A percentile compares a stretch with the other conserved stretches of the same genome.
Evolutionary conservation across 2,113 vertebrate genomes (phyloP).

Genomic region (Rostratula benghalensis): DNA sequence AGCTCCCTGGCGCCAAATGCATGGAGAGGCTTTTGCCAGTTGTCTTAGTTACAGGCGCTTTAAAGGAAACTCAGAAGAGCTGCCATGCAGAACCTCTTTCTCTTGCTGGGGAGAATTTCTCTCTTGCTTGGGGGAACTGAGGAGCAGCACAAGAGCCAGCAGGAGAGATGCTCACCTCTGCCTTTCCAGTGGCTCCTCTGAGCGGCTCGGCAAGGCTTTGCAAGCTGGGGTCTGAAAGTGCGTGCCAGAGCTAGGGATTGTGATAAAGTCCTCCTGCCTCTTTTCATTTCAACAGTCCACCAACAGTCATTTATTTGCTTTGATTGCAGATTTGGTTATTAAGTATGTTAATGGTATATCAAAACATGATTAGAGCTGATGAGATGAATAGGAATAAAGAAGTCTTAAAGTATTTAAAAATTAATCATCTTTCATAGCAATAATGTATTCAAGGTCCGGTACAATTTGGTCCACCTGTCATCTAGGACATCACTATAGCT

Average conservation of each 20-base stretch:
- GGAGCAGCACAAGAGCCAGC: not conserved
- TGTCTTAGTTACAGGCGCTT: not conserved
- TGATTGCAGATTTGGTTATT: not conserved
- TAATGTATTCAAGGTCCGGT: not conserved
- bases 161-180: not conserved
- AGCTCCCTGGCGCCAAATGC: accelerated
- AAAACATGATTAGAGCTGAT: not conserved
- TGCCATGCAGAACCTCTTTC: not conserved
- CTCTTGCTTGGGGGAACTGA: accelerated
- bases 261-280: not conserved
- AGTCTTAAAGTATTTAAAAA: not conserved
- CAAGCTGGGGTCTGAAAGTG: not conserved
- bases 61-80: not conserved
- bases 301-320: not conserved
- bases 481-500: not conserved
- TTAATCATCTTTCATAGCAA: not conserved
- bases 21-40: not conserved
- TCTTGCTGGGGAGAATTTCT: not conserved
- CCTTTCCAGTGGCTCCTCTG: not conserved
- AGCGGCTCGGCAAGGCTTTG: not conserved
- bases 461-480: not conserved
- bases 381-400: not conserved
- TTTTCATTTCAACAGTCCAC: not conserved
- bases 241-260: not conserved
- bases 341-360: not conserved